phyloP scores from a whole-genome alignment of 2,113 vertebrate species.

The Trogon surrucura region DNA sequence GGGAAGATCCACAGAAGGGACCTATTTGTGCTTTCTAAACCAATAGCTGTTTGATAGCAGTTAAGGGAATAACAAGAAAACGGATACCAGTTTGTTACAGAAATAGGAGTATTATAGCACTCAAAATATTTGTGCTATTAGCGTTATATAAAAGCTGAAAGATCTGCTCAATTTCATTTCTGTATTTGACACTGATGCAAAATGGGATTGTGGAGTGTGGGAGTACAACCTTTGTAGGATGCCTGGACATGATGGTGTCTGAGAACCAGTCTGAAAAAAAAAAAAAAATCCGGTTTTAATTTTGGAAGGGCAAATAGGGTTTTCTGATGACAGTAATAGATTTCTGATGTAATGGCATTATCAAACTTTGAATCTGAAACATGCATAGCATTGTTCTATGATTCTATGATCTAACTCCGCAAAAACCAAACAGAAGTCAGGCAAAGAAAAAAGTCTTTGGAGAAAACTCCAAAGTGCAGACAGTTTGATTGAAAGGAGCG shows the following conservation, averaged over 20 bases:
- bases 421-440: not conserved
- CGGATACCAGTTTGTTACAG: not conserved
- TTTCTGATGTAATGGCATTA: not conserved
- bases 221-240: not conserved
- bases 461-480: not conserved
- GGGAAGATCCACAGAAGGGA: not conserved
- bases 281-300: not conserved
- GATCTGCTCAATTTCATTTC: not conserved
- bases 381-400: not conserved
- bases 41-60: not conserved
- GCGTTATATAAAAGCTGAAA: not conserved
- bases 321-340: not conserved
- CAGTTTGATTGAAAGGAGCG: not conserved
- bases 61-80: not conserved
- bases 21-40: not conserved
- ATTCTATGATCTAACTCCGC: not conserved
- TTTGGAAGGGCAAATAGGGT: not conserved
- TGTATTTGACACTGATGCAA: not conserved
- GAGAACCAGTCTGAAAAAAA: not conserved
- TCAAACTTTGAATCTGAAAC: not conserved
- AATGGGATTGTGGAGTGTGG: not conserved
- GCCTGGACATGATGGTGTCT: not conserved
- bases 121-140: not conserved
- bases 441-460: not conserved
- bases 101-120: not conserved